A percentile compares a stretch with the other conserved stretches of the same genome.
Evolutionary conservation across 1,140 invertebrate genomes (phyloP).

Genomic region (Grapholita molesta): DNA sequence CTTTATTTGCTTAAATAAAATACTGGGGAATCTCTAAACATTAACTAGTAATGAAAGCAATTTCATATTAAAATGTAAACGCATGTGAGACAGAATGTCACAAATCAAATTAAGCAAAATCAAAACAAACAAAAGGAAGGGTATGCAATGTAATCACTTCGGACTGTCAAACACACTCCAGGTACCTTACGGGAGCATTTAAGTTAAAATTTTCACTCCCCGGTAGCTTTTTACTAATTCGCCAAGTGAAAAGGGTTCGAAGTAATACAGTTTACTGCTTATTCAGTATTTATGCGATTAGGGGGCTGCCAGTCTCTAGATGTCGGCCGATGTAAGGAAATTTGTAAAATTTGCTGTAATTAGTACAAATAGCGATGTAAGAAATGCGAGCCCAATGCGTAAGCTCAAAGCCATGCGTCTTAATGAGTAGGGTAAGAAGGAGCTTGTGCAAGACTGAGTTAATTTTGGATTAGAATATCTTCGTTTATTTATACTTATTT

Average conservation of each 20-base stretch:
- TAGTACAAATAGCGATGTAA: constrained; percentile 33
- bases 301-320: constrained; percentile 64
- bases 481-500: not conserved
- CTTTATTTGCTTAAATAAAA: too few relatives aligned
- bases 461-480: not conserved
- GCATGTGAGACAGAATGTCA: constrained; percentile 51
- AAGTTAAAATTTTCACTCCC: constrained; percentile 77
- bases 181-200: constrained; percentile 68
- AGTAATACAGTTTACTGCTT: constrained; percentile 78
- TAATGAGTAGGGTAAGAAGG: not conserved
- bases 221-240: constrained; percentile 78
- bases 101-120: constrained; percentile 70
- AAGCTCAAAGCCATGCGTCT: not conserved
- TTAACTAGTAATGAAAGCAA: not conserved
- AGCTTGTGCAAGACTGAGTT: not conserved
- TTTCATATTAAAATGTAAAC: not conserved
- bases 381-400: not conserved
- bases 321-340: constrained; percentile 59
- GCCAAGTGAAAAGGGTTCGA: constrained; percentile 78
- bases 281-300: constrained; percentile 75
- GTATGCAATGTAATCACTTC: constrained; percentile 71
- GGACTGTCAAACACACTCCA: constrained; percentile 73
- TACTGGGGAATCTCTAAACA: not conserved
- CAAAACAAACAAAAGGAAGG: constrained; percentile 71
- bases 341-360: constrained; percentile 69